These are phyloP conservation scores for Gymnocypris eckloni DNA, from an alignment of 2,797 vertebrate species.

Conservation along the genomic window DNA sequence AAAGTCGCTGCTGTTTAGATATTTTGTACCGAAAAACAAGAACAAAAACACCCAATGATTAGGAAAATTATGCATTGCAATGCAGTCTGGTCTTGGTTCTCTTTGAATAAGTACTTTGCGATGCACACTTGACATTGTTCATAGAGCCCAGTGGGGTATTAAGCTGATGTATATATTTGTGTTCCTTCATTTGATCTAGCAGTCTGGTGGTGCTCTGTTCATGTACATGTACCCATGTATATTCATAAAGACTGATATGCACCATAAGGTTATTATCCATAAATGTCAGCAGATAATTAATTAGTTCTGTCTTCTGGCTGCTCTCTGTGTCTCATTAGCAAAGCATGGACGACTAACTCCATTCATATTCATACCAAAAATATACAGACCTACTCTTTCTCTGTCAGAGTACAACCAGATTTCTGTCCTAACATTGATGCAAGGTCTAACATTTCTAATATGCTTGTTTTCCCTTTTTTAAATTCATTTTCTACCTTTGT, in stretches of 20 bases:
- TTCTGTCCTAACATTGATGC: slow-evolving; percentile 42
- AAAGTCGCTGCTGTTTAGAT: not conserved
- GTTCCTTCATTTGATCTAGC: slow-evolving; percentile 48
- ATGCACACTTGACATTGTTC: slow-evolving; percentile 24
- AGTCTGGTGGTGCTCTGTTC: slow-evolving; percentile 44
- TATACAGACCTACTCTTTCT: slow-evolving; percentile 61
- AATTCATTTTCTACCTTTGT: slow-evolving; percentile 14
- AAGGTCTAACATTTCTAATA: slow-evolving; percentile 52
- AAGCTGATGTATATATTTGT: slow-evolving; percentile 38
- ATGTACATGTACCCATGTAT: slow-evolving; percentile 48
- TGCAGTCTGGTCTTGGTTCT: not conserved
- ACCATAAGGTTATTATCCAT: slow-evolving; percentile 66
- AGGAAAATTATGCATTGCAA: not conserved
- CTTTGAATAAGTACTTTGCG: slow-evolving; percentile 22
- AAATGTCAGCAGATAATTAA: slow-evolving; percentile 65
- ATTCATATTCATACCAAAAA: slow-evolving; percentile 67
- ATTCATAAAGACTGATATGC: slow-evolving; percentile 59
- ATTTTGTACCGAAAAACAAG: not conserved
- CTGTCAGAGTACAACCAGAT: slow-evolving; percentile 55
- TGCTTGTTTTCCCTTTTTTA: slow-evolving; percentile 2
- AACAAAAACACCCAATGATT: not conserved
- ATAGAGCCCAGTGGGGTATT: slow-evolving; percentile 18
- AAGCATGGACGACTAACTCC: slow-evolving; percentile 62
- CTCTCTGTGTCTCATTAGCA: slow-evolving; percentile 64
- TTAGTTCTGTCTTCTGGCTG: slow-evolving; percentile 60